Percentiles rank a stretch among this genome's conserved stretches.
phyloP scores from a whole-genome alignment of 2,888 invertebrate genomes.

The Spodoptera littoralis region DNA sequence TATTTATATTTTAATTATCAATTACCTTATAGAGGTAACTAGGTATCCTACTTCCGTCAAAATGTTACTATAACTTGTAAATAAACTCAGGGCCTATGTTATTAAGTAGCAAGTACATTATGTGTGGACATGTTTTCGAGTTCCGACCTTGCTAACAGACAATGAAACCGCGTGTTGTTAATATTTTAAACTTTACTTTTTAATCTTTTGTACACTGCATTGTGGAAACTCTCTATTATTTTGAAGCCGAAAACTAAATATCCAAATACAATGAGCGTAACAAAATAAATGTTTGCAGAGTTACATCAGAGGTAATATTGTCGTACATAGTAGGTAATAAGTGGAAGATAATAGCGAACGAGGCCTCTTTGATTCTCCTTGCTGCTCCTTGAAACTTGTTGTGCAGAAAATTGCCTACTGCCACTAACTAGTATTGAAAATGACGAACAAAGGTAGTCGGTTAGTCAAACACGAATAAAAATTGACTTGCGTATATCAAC shows the following conservation, averaged over 20 bases:
- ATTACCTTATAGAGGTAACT: too few species aligned
- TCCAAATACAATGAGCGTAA: neutral
- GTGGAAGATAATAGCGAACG: conserved; percentile 12
- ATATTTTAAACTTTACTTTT: neutral
- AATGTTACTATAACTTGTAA: conserved; percentile 16
- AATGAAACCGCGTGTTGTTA: conserved; percentile 40
- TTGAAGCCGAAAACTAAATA: too few species aligned
- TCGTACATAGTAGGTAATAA: neutral
- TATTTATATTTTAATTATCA: too few species aligned
- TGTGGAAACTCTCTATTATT: too few species aligned
- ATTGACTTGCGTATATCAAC: too few species aligned
- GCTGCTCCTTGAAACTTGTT: neutral
- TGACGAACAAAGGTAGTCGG: too few species aligned
- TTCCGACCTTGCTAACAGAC: conserved; percentile 48
- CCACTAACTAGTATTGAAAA: too few species aligned
- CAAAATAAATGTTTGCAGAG: conserved; percentile 14
- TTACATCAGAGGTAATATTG: conserved; percentile 14
- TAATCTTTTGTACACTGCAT: too few species aligned
- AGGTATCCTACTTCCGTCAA: conserved; percentile 4
- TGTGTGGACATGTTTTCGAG: conserved; percentile 24
- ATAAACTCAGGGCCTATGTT: conserved; percentile 12
- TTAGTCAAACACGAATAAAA: too few species aligned
- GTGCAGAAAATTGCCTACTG: too few species aligned
- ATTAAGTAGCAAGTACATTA: conserved; percentile 11
- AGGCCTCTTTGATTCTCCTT: conserved; percentile 10